Evolutionary conservation across 92 coral and sea anemone genomes (phyloP), one percentile per base, ranked within the genome.

Genomic region (Parazoanthus darwini): DNA sequence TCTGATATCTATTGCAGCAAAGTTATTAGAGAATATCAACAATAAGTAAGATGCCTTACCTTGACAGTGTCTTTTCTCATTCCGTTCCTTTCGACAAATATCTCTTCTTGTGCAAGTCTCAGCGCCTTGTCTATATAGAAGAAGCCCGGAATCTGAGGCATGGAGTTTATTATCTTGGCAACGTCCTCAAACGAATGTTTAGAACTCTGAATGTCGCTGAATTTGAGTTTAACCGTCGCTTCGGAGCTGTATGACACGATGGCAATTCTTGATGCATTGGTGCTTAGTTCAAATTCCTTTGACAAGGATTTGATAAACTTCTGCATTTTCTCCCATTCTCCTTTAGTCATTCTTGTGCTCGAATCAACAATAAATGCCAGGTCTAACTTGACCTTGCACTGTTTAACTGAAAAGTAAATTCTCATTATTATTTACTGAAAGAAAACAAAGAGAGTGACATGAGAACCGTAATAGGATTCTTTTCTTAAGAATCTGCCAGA

Each of bases 341-440:
- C 87, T 51, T 6, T 5, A 29, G 65, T 70, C 25, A 33, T 84
- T 29, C 87, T 84, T 29, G 87, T 26, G 65, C 87, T 84, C 16
- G 87, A 26, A 22, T 84, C 87, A 44, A 84, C 87, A 71, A 84
- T 71, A 71, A 84, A 84, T 18, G 87, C 87, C 11, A 84, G 75
- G 66, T 84, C 87, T 72, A 84, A 38, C 42, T 29, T 44, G 43
- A 84, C 87, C 78, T 84, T 84, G 78, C 87, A 84, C 79, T 84
- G 87, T 43, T 71, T 84, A 71, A 84, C 87, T 84, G 79, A 16
- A 75, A 75, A 8, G 39, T 35, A 38, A 74, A 74, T 35, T 13
- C 14, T 9, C 1, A 42, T 35, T 11, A 3, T 73, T 73, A 74
- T 37, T 37, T 74, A 74, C 44, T 74, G 78, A 38, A 35, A 33